A percentile compares a stretch with the other conserved stretches of the same genome.
Conservation (phyloP, 2,797 vertebrate genomes). For the Pseudopleuronectes americanus region DNA sequence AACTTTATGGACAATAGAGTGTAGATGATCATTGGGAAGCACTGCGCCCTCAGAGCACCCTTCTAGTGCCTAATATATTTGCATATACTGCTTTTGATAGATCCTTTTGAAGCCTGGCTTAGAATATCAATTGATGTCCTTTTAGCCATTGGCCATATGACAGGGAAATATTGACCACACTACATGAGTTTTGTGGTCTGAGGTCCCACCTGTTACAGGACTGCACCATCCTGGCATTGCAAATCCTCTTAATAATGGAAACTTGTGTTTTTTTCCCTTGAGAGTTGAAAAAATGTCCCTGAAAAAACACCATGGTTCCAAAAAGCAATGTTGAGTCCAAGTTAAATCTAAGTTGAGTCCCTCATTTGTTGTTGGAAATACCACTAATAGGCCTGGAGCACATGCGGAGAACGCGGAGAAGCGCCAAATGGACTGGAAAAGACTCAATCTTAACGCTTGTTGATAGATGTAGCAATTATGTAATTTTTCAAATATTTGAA, state of each 20-base stretch:
- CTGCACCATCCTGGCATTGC: slow-evolving; percentile 13
- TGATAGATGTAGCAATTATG: slow-evolving; percentile 25
- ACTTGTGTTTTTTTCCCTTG: slow-evolving; percentile 8
- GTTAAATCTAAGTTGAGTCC: slow-evolving; percentile 28
- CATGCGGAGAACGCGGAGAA: not conserved
- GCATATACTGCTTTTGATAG: not conserved
- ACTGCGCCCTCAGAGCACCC: too few relatives aligned
- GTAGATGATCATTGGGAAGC: too few relatives aligned
- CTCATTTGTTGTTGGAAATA: slow-evolving; percentile 49
- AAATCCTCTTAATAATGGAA: slow-evolving; percentile 20
- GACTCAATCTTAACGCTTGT: not conserved
- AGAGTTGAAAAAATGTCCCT: slow-evolving; percentile 8
- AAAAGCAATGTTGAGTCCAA: slow-evolving; percentile 17
- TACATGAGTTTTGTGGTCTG: not conserved
- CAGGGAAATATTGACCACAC: slow-evolving; percentile 17
- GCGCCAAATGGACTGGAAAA: slow-evolving; percentile 19
- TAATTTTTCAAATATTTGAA: slow-evolving; percentile 27
- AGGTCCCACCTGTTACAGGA: slow-evolving; percentile 18
- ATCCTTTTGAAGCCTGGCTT: not conserved
- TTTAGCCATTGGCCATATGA: slow-evolving; percentile 2
- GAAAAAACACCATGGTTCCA: slow-evolving; percentile 12
- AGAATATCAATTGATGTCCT: not conserved
- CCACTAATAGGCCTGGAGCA: slow-evolving; percentile 16
- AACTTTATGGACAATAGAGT: too few relatives aligned
- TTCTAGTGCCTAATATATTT: not conserved